phyloP scores from a whole-genome alignment of 2,888 invertebrate species.

The Carabus problematicus region DNA sequence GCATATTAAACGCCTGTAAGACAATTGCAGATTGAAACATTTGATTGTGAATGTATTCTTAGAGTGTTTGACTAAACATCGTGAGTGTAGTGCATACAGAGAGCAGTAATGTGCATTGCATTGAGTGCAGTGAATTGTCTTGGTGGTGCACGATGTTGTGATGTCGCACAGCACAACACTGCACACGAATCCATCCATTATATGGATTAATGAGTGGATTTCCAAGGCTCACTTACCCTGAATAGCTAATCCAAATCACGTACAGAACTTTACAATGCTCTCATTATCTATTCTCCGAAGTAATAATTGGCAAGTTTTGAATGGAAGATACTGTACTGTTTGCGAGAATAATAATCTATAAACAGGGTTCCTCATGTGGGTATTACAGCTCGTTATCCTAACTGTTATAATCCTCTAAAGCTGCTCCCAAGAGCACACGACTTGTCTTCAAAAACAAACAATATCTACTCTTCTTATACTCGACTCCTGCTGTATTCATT shows the following conservation, averaged over 20 bases:
- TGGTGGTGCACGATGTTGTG: no score
- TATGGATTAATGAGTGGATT: slow-evolving; percentile 24
- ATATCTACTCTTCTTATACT: no score
- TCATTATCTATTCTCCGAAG: slow-evolving; percentile 36
- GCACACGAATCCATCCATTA: background rate
- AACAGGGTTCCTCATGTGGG: slow-evolving; percentile 18
- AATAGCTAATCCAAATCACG: slow-evolving; percentile 35
- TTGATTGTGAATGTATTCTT: no score
- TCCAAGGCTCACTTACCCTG: slow-evolving; percentile 28
- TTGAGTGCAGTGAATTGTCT: no score
- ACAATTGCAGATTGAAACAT: no score
- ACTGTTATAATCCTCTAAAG: slow-evolving; percentile 30
- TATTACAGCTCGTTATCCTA: slow-evolving; percentile 28
- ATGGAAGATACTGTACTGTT: slow-evolving; percentile 24
- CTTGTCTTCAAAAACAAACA: no score
- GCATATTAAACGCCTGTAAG: no score
- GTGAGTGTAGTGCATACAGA: no score
- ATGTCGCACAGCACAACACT: no score
- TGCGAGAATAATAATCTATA: slow-evolving; percentile 35
- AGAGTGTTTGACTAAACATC: no score
- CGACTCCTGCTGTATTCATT: background rate
- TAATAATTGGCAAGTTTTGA: slow-evolving; percentile 39
- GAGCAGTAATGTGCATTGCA: no score
- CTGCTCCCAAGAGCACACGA: slow-evolving; percentile 13
- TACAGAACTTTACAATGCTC: slow-evolving; percentile 29